Evolutionary conservation across 2,113 vertebrate genomes (phyloP).

Genomic region (Coreoperca whiteheadi): DNA sequence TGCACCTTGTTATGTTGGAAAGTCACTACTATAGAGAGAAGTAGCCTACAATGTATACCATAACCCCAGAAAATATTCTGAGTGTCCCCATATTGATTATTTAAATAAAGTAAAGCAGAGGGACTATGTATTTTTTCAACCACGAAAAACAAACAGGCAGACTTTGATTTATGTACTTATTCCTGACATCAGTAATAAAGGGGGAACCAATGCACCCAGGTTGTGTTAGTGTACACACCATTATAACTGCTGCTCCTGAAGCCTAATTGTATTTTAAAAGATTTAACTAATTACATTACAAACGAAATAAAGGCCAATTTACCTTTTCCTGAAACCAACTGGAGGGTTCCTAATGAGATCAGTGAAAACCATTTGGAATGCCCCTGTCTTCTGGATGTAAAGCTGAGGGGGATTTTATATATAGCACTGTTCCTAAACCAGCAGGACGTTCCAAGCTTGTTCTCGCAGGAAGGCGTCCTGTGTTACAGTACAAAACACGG

Average conservation of each 20-base stretch:
- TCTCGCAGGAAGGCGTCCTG: neutral
- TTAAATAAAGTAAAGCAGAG: neutral
- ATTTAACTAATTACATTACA: conserved; percentile 56
- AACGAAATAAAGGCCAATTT: conserved; percentile 59
- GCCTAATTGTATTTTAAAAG: conserved; percentile 62
- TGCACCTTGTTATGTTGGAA: conserved; percentile 1
- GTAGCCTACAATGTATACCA: neutral
- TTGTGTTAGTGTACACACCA: neutral
- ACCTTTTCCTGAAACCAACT: conserved; percentile 56
- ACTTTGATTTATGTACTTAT: conserved; percentile 35
- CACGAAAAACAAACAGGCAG: neutral
- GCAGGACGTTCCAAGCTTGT: neutral
- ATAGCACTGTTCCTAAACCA: neutral
- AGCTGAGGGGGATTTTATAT: too few species aligned
- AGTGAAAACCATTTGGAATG: conserved; percentile 17
- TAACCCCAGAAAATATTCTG: neutral
- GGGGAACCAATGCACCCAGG: conserved; percentile 11
- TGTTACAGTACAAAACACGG: neutral
- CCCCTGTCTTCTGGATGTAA: conserved; percentile 21
- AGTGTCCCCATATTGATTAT: conserved; percentile 10
- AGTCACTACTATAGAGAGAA: neutral
- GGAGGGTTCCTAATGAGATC: conserved; percentile 50
- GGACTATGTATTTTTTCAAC: neutral
- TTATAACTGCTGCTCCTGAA: conserved; percentile 20
- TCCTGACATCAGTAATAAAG: conserved; percentile 23